Evolutionary conservation across 1,140 invertebrate species (phyloP).

Genomic region (Homalodisca vitripennis): DNA sequence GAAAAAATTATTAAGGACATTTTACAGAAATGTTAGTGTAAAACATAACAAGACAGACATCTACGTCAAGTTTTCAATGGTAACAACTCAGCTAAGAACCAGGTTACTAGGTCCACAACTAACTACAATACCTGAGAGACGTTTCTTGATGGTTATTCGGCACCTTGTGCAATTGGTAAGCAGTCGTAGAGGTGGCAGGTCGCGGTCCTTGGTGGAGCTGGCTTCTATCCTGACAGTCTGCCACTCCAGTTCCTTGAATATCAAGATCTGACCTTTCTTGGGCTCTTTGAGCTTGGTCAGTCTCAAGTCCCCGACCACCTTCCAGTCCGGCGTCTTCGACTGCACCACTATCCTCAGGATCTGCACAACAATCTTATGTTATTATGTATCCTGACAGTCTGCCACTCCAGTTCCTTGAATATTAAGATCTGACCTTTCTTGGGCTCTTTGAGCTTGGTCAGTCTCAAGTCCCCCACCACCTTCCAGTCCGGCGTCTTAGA

Average conservation of each 20-base stretch:
- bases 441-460: too few species aligned
- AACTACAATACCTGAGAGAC: conserved; percentile 82
- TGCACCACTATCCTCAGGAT: conserved; percentile 89
- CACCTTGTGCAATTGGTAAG: conserved; percentile 95
- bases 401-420: too few species aligned
- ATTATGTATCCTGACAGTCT: too few species aligned
- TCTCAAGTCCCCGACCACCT: conserved; percentile 75
- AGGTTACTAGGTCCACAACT: too few species aligned
- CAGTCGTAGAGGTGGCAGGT: conserved; percentile 85
- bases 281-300: conserved; percentile 89
- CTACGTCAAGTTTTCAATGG: too few species aligned
- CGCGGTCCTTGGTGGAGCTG: conserved; percentile 74
- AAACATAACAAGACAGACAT: too few species aligned
- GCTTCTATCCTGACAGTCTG: conserved; percentile 95
- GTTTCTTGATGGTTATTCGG: conserved; percentile 95
- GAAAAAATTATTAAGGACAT: too few species aligned
- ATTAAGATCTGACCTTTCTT: too few species aligned
- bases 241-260: conserved; percentile 98
- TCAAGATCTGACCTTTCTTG: conserved; percentile 81
- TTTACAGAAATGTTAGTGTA: too few species aligned
- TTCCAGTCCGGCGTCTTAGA: too few species aligned
- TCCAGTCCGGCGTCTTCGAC: conserved; percentile 89
- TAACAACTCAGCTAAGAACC: too few species aligned
- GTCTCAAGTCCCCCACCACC: too few species aligned
- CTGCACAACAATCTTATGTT: conserved; percentile 59